Conservation (phyloP, 2,888 invertebrate genomes). For the Endomychus coccineus region DNA sequence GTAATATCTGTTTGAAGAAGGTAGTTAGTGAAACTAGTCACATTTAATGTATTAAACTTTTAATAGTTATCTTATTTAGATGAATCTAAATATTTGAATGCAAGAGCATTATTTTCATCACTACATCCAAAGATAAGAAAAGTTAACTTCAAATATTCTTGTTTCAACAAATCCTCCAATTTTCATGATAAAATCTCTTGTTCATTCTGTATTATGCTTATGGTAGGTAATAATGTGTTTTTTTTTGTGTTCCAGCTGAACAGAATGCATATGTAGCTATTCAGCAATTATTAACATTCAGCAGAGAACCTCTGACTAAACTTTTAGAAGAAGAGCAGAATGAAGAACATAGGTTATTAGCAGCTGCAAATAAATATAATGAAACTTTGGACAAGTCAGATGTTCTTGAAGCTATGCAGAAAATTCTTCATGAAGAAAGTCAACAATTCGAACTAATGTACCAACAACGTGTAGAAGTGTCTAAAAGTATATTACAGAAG, state of each 20-base stretch:
- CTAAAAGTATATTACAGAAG: slow-evolving; percentile 58
- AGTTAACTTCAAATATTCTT: too few relatives aligned
- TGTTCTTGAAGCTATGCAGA: slow-evolving; percentile 64
- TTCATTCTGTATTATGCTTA: too few relatives aligned
- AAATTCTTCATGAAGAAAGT: slow-evolving; percentile 59
- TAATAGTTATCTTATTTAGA: too few relatives aligned
- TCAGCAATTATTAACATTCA: slow-evolving; percentile 55
- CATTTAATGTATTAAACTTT: too few relatives aligned
- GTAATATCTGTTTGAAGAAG: too few relatives aligned
- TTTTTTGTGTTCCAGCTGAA: slow-evolving; percentile 46
- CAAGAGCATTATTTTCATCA: too few relatives aligned
- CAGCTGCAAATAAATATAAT: slow-evolving; percentile 52
- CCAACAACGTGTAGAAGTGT: slow-evolving; percentile 47
- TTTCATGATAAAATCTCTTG: too few relatives aligned
- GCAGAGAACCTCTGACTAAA: slow-evolving; percentile 55
- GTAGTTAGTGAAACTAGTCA: too few relatives aligned
- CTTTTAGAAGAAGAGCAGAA: slow-evolving; percentile 59
- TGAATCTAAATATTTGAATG: too few relatives aligned
- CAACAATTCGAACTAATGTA: slow-evolving; percentile 57
- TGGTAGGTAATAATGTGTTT: neutral
- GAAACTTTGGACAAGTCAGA: slow-evolving; percentile 58
- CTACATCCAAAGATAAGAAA: too few relatives aligned
- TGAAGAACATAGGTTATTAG: slow-evolving; percentile 59
- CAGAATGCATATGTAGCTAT: slow-evolving; percentile 60
- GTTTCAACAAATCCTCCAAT: too few relatives aligned